Conservation (phyloP, 1,140 invertebrate genomes). For the Papilio machaon region DNA sequence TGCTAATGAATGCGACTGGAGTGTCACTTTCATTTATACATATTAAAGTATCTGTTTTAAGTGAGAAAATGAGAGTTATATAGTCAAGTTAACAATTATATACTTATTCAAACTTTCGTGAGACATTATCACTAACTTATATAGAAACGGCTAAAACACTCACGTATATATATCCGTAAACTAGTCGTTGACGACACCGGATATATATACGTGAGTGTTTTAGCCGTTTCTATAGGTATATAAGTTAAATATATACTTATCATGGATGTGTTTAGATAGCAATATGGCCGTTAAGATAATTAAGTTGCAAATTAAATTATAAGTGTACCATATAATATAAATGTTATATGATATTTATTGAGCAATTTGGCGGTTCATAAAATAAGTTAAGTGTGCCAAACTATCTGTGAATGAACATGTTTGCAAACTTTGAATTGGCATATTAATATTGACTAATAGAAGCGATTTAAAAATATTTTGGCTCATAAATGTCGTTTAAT, state of each 20-base stretch:
- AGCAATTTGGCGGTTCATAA: conserved; percentile 11
- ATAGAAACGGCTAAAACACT: too few relatives aligned
- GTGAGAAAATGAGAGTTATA: too few relatives aligned
- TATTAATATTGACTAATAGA: conserved; percentile 24
- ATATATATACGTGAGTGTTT: too few relatives aligned
- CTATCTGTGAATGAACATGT: not conserved
- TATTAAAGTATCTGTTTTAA: too few relatives aligned
- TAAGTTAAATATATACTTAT: not conserved
- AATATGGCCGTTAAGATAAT: not conserved
- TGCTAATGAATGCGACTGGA: too few relatives aligned
- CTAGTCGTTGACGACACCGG: too few relatives aligned
- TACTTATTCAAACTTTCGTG: too few relatives aligned
- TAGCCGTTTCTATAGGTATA: too few relatives aligned
- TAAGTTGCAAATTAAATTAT: not conserved
- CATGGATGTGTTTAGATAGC: not conserved
- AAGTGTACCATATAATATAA: not conserved
- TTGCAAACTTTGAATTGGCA: conserved; percentile 3
- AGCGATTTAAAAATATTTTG: conserved; percentile 10
- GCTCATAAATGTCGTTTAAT: not conserved
- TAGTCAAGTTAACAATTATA: too few relatives aligned
- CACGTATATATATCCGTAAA: too few relatives aligned
- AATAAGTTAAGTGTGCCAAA: conserved; percentile 20
- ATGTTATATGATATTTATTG: not conserved
- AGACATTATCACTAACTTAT: too few relatives aligned
- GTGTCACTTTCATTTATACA: too few relatives aligned